Evolutionary conservation across 2,113 vertebrate species (phyloP), one percentile per base, ranked within the genome.

Genomic region (Trochalopteron elliotii): DNA sequence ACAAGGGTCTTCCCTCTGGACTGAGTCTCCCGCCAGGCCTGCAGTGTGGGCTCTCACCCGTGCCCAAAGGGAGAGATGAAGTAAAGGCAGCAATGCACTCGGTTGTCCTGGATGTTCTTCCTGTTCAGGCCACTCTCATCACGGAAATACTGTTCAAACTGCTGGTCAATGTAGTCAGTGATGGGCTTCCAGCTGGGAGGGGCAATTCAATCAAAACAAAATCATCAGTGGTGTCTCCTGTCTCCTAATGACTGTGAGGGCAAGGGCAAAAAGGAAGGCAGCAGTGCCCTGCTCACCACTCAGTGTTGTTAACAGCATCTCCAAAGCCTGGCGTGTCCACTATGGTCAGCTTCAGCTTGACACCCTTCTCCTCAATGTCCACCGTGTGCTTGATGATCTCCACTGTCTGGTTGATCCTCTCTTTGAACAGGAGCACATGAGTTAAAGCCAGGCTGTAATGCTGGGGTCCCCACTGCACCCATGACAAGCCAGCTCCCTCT

Each of bases 361-460:
- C 99, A 12, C 99, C 99, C 93, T 99, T 99, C 97, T 99, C 99
- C 79, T 99, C 99, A 3, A 99, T 99, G 98, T 99, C 99, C 65
- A 99, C 99, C 0, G 99, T 99, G 95, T 99, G 99, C 89, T 99
- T 99, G 93, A 99, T 98, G 55, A 99, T 99, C 97, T 99, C 99
- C 35, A 99, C 99, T 0, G 99, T 99, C 88, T 99, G 99, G 96
- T 97, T 99, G 93, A 99, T 99, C 25, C 99, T 99, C 96, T 99
- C 99, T 99, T 97, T 79, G 87, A 67, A 86, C 74, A 91, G 83
- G 40, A 95, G 85, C 5, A 84, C 0, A 0, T 2, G n/a, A 93
- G 52, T 93, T 82, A 91, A 93, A 91, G 69, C 9, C 81, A 42
- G 49, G 31, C 64, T 83, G 28, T 28, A 63, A 59, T 3, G 2